Base-by-base conservation (phyloP, 2,888 invertebrate genomes). In the Podotricha telesiphe region DNA sequence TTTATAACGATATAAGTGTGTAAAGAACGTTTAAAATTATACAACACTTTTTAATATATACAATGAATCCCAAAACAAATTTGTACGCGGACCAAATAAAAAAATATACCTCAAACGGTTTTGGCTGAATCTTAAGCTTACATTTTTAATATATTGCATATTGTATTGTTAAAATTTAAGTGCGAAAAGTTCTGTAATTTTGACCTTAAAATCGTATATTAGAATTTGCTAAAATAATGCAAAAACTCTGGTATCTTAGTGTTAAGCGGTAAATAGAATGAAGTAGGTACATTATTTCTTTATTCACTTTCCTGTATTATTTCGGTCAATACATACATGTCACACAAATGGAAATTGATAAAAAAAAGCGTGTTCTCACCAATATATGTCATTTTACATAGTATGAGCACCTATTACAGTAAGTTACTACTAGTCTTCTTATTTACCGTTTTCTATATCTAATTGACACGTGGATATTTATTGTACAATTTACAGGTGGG, bases 381-480 rank as follows among this genome's bases (percentile, higher is more conserved):
- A 55, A 55, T 55, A 55, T 17, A 17, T 13, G 11, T 28, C n/a
- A 45, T 28, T 42, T 45, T 28, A 58, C 22, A 59, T 17, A 63
- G 22, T 68, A 53, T 37, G 51, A 50, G 59, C 51, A 37, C 64
- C 42, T 48, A 47, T 48, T 22, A 59, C 59, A 59, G 15, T 59
- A 37, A 65, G 53, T 62, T 69, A 62, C 17, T 5, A 17, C 50
- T 55, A 67, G 20, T 28, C 37, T 62, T 34, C 19, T 48, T 37
- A 61, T 50, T 62, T 48, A 55, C 55, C 13, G 19, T 62, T 62
- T 58, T 65, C 63, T 66, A 70, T 58, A 66, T 66, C 71, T 71
- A 71, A 71, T 71, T 71, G 71, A 71, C 71, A 66, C 63, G 58
- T 71, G 55, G 51, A 64, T 58, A 53, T 53, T 62, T 56, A 70